Base-by-base conservation (phyloP, 2,797 vertebrate genomes). In the Cephalopachus bancanus region DNA sequence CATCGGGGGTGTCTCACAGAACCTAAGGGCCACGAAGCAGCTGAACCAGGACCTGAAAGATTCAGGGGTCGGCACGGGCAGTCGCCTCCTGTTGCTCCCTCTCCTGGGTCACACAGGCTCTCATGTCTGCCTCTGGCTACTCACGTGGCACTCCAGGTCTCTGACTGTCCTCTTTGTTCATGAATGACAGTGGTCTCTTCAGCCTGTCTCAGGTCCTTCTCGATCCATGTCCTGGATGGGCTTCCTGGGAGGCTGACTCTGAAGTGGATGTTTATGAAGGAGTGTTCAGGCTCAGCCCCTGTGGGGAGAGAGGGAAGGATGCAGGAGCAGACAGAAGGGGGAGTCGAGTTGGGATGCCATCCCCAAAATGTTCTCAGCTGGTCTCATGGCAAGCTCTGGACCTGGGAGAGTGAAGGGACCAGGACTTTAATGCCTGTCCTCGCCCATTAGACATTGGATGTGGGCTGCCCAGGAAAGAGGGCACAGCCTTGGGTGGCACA, bases 71-170 rank as follows among this genome's bases (percentile, higher is more conserved):
- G 6, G 22, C 30, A 3, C 5, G 5, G 37, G 17, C 14, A 1
- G 10, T 5, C 26, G 17, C 26, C 37, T 44, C 69, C 1, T 9
- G 28, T 15, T 2, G 8, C n/a, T 49, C 11, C 3, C 57, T 92
- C n/a, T 44, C 5, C 12, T 22, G 44, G 33, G 30, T 4, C 51
- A 44, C 44, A 44, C 44, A 44, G 44, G 44, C 44, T 44, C 44
- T 44, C 15, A 0, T 0, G 20, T 2, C 15, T 64, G 55, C 44
- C 17, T 30, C 33, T 80, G 3, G 3, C 53, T 57, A 14, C 72
- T 75, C 7, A 28, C 14, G 9, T 24, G 37, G 3, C 3, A 2
- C 33, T 62, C 24, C 20, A 33, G 51, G 55, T 55, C 71, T 92
- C 33, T 1, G 14, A 17, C 37, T 19, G 69, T 71, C 0, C 3